phyloP scores from a whole-genome alignment of 1,140 invertebrate genomes.

The Hyles vespertilio region DNA sequence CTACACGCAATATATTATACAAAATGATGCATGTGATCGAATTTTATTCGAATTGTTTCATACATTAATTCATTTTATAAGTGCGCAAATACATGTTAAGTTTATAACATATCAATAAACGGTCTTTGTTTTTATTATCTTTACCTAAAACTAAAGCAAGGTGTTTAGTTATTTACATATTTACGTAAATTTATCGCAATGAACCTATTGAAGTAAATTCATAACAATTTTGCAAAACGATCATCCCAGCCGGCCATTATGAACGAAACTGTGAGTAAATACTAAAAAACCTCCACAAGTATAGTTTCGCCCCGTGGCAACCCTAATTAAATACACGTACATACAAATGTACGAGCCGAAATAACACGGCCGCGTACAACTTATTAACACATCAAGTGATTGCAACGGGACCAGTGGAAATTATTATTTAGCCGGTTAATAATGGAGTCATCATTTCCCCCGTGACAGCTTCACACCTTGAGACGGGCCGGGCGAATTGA shows the following conservation, averaged over 20 bases:
- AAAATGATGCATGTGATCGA: too few species aligned
- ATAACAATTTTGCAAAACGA: too few species aligned
- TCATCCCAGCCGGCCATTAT: too few species aligned
- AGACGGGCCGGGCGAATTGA: constrained; percentile 45
- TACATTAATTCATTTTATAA: too few species aligned
- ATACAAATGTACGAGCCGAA: constrained; percentile 9
- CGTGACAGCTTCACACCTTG: constrained; percentile 70
- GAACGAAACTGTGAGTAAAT: neutral
- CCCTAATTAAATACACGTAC: constrained; percentile 25
- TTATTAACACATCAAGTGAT: constrained; percentile 38
- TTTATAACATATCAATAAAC: too few species aligned
- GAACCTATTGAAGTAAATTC: neutral
- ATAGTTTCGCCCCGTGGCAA: constrained; percentile 7
- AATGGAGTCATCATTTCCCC: constrained; percentile 66
- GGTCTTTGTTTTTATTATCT: neutral
- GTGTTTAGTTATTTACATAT: too few species aligned
- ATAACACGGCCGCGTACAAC: constrained; percentile 25
- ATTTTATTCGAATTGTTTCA: too few species aligned
- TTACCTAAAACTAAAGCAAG: neutral
- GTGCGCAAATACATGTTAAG: too few species aligned
- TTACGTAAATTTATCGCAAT: too few species aligned
- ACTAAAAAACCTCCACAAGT: constrained; percentile 3
- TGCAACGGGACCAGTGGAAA: constrained; percentile 32
- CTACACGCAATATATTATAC: too few species aligned
- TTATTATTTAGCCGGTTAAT: constrained; percentile 57